Conservation (phyloP, 2,113 vertebrate genomes). For the Ia io region DNA sequence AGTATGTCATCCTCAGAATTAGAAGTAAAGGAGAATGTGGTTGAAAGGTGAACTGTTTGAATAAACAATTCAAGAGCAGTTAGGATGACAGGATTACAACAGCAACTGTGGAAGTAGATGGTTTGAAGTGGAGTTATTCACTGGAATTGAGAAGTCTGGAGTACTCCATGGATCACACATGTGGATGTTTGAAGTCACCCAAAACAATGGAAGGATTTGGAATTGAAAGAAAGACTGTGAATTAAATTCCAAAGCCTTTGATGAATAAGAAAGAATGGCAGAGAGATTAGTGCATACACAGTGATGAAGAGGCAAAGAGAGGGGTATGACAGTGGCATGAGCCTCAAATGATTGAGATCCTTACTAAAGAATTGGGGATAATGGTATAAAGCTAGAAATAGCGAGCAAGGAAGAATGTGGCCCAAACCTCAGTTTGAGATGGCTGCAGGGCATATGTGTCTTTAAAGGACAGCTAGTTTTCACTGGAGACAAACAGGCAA, state of each 20-base stretch:
- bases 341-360: background rate
- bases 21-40: background rate
- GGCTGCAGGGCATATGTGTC: background rate
- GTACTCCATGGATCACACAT: background rate
- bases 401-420: background rate
- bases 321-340: background rate
- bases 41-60: background rate
- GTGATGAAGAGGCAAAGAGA: background rate
- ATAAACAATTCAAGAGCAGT: background rate
- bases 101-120: background rate
- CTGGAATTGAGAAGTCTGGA: background rate
- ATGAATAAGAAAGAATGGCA: background rate
- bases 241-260: background rate
- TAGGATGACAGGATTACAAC: background rate
- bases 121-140: background rate
- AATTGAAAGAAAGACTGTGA: background rate
- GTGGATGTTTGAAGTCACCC: background rate
- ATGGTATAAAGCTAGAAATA: background rate
- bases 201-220: background rate
- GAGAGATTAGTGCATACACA: background rate
- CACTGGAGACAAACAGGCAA: background rate
- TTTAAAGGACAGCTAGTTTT: background rate
- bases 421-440: background rate
- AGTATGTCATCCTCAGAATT: constrained; percentile 4
- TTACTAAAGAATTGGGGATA: background rate